Conservation (phyloP, 2,888 invertebrate genomes). For the Drosophila picticornis region DNA sequence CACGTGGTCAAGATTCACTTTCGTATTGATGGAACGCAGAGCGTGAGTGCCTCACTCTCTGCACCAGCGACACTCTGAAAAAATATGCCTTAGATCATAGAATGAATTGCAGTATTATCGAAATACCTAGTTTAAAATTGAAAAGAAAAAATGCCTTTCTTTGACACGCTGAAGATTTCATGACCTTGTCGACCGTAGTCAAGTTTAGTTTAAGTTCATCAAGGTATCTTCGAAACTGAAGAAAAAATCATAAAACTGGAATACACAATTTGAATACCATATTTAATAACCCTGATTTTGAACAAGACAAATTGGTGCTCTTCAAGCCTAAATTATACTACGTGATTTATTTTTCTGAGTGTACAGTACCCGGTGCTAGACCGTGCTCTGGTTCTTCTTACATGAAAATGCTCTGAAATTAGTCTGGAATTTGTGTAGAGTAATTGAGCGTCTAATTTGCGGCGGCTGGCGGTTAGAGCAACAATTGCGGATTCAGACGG, state of each 20-base stretch:
- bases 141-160: background rate
- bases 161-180: background rate
- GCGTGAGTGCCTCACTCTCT: conserved; percentile 32
- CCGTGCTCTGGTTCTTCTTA: background rate
- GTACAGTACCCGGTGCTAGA: background rate
- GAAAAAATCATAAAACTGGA: background rate
- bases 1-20: conserved; percentile 83
- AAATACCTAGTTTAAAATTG: background rate
- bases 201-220: background rate
- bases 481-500: conserved; percentile 57
- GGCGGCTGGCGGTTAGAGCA: conserved; percentile 57
- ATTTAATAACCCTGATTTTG: background rate
- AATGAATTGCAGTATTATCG: background rate
- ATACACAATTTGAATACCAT: background rate
- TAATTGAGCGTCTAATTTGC: conserved; percentile 81
- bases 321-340: too few relatives aligned
- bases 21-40: conserved; percentile 30
- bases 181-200: background rate
- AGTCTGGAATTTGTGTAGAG: conserved; percentile 63
- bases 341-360: background rate
- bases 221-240: background rate
- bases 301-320: background rate
- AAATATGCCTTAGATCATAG: background rate
- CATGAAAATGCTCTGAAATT: conserved; percentile 43
- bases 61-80: background rate